phyloP scores from a whole-genome alignment of 2,888 invertebrate genomes.

The Nasonia oneida region DNA sequence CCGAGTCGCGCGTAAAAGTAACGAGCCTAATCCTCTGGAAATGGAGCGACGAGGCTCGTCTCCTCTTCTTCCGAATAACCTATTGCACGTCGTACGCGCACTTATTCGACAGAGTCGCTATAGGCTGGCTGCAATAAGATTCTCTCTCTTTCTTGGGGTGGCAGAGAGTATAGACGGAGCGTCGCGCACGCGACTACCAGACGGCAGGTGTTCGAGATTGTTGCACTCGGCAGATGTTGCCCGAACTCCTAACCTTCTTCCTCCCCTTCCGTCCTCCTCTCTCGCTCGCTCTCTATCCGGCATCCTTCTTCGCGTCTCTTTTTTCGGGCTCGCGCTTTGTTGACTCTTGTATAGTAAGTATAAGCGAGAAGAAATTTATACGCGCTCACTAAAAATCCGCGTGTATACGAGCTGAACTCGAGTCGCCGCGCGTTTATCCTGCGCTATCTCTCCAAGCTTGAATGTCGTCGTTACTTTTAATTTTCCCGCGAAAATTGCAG shows the following conservation, averaged over 20 bases:
- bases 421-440: not conserved
- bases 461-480: not conserved
- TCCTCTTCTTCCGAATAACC: not conserved
- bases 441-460: not conserved
- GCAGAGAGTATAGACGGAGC: not conserved
- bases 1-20: not conserved
- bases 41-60: no score
- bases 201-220: constrained; percentile 78
- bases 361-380: not conserved
- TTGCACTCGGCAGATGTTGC: constrained; percentile 78
- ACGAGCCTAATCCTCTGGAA: not conserved
- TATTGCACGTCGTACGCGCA: not conserved
- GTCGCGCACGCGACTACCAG: constrained; percentile 77
- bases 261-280: constrained; percentile 53
- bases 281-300: constrained; percentile 43
- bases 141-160: not conserved
- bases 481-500: not conserved
- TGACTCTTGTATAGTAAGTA: not conserved
- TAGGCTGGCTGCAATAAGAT: not conserved
- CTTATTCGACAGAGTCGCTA: no score
- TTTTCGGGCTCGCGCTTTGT: constrained; percentile 34
- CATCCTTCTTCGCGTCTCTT: constrained; percentile 56
- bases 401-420: not conserved
- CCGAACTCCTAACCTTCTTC: constrained; percentile 67
- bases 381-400: not conserved